Evolutionary conservation across 2,888 invertebrate genomes (phyloP), one percentile per base, ranked within the genome.

Genomic region (Catocala sponsa): DNA sequence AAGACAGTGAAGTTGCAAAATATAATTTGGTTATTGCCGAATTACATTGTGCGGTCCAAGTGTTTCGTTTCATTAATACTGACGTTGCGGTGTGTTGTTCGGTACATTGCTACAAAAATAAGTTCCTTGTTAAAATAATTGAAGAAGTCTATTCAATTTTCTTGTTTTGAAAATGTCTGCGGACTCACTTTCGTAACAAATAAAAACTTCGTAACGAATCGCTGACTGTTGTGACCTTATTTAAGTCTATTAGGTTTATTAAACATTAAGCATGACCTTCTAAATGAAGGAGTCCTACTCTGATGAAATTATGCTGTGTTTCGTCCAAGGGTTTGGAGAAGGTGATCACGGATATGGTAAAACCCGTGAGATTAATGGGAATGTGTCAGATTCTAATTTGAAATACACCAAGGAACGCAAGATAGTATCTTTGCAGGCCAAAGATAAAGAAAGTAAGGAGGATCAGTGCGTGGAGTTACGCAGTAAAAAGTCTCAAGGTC

Each of bases 221-320:
- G 64, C 49, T 67, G 63, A 65, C 59, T 67, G 62, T 65, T 68
- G 77, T 82, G 80, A 77, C 81, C 77, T 78, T 78, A 74, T 62
- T 78, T 68, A 60, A 69, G 63, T 54, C 49, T 53, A 47, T 68
- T 74, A 66, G 61, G 66, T 72, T 76, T 63, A 65, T 76, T 63
- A 67, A 69, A 71, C 53, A 56, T 58, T 63, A 77, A 76, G 68
- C 74, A 92, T 92, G 92, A 85, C 87, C 91, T 87, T 90, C 87
- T 94, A 93, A 88, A 94, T 94, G 94, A 94, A 92, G 91, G 92
- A 92, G 70, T 87, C 91, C 55, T 92, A 92, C 85, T 82, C 93
- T 75, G 91, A 94, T 79, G 92, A 94, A 86, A 96, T 95, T 90
- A 96, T 96, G 96, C 94, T 96, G 89, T 96, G 96, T 92, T 96